These are phyloP conservation scores for Anseranas semipalmata DNA, from an alignment of 2,113 vertebrate genomes.

Conservation along the genomic window DNA sequence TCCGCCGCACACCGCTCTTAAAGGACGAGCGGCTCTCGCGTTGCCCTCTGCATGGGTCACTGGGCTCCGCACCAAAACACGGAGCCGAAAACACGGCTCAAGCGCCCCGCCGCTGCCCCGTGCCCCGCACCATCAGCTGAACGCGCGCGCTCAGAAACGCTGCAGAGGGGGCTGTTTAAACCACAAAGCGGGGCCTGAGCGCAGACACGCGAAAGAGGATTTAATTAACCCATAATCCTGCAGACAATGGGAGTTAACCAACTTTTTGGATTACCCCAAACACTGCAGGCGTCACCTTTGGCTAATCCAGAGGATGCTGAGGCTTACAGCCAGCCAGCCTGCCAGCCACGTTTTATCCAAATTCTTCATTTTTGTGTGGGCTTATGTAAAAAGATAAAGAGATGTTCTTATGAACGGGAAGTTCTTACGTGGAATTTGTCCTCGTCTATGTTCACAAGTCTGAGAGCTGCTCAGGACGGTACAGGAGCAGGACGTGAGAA, in stretches of 20 bases:
- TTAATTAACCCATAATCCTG: accelerated
- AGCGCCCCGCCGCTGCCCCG: background rate
- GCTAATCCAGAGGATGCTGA: background rate
- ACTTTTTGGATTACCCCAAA: background rate
- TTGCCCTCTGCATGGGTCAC: too few species aligned
- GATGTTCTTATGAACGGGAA: accelerated
- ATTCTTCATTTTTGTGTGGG: background rate
- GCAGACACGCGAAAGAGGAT: background rate
- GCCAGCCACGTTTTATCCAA: accelerated
- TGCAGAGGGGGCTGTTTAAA: background rate
- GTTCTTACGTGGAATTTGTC: background rate
- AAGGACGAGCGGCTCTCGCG: accelerated
- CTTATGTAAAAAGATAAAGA: background rate
- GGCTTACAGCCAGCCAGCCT: background rate
- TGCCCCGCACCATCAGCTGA: background rate
- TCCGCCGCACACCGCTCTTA: background rate
- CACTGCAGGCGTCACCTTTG: background rate
- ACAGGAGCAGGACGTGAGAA: background rate
- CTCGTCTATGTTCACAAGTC: background rate
- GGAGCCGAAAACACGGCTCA: background rate
- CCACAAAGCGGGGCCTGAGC: background rate
- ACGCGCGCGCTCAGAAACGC: accelerated
- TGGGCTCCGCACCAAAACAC: background rate
- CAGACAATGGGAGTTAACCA: accelerated
- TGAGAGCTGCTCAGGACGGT: background rate